phyloP scores from a whole-genome alignment of 2,888 invertebrate species.

The Ichneumoninae sp. region DNA sequence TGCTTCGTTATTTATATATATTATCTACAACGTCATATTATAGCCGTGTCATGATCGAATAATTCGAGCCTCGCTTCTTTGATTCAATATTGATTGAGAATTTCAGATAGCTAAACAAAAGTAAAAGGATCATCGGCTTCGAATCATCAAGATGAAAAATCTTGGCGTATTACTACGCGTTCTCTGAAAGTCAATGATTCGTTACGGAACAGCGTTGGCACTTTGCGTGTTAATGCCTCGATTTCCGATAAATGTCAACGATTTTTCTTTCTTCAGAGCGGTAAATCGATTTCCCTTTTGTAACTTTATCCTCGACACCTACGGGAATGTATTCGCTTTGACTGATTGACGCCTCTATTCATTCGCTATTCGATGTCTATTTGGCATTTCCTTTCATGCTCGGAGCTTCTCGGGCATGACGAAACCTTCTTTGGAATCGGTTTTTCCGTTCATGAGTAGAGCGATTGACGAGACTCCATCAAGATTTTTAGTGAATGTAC shows the following conservation, averaged over 20 bases:
- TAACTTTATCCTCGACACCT: conserved; percentile 54
- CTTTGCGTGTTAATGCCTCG: conserved; percentile 15
- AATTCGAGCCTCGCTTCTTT: background rate
- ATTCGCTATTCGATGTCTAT: background rate
- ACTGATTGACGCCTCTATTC: conserved; percentile 9
- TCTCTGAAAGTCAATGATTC: conserved; percentile 41
- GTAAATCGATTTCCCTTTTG: conserved; percentile 56
- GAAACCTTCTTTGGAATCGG: conserved; percentile 26
- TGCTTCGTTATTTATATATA: conserved; percentile 26
- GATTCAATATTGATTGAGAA: background rate
- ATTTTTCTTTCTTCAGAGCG: conserved; percentile 58
- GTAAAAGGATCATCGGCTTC: background rate
- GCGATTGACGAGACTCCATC: conserved; percentile 4
- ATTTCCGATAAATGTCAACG: conserved; percentile 45
- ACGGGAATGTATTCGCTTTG: conserved; percentile 31
- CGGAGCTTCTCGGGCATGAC: conserved; percentile 22
- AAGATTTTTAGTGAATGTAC: background rate
- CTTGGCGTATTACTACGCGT: conserved; percentile 34
- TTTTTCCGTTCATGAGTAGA: conserved; percentile 8
- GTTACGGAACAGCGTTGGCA: conserved; percentile 27
- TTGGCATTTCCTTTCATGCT: background rate
- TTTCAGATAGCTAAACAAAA: conserved; percentile 9
- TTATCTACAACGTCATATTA: conserved; percentile 19
- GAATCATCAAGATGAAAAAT: background rate
- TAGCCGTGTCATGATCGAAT: conserved; percentile 2